Percentiles rank a stretch among this genome's conserved stretches.
These are phyloP conservation scores for Bambusicola thoracicus DNA, from an alignment of 2,113 vertebrate genomes.

Conservation along the genomic window DNA sequence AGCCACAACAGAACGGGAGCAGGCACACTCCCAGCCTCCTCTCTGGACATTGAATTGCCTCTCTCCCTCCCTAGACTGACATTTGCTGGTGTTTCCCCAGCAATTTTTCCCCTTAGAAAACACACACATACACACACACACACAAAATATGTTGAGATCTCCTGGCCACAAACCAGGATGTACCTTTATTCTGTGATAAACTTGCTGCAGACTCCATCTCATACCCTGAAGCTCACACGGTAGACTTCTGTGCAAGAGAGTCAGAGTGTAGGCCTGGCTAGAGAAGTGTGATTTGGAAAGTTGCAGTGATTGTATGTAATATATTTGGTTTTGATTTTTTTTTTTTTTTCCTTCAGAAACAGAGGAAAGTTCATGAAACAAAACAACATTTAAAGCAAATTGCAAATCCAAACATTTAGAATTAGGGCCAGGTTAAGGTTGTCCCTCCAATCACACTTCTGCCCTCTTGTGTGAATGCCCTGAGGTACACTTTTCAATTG, in stretches of 20 bases:
- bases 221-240: neutral
- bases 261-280: neutral
- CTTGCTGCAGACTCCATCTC: neutral
- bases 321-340: neutral
- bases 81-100: neutral
- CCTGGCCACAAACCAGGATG: neutral
- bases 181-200: neutral
- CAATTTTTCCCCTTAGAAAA: neutral
- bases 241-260: neutral
- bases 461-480: slow-evolving; percentile 51
- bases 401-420: slow-evolving; percentile 11
- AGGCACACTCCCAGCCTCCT: accelerated
- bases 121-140: neutral
- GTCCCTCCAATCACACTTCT: slow-evolving; percentile 53
- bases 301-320: neutral
- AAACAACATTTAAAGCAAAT: slow-evolving; percentile 15
- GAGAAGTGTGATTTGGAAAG: neutral
- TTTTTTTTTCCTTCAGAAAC: neutral
- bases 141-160: neutral
- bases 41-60: neutral
- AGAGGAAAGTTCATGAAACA: slow-evolving; percentile 15
- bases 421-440: slow-evolving; percentile 2
- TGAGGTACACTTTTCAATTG: slow-evolving; percentile 36
- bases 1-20: neutral
- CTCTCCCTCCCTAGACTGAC: neutral